Conservation (phyloP, 2,888 invertebrate genomes). For the Dryobotodes eremita region DNA sequence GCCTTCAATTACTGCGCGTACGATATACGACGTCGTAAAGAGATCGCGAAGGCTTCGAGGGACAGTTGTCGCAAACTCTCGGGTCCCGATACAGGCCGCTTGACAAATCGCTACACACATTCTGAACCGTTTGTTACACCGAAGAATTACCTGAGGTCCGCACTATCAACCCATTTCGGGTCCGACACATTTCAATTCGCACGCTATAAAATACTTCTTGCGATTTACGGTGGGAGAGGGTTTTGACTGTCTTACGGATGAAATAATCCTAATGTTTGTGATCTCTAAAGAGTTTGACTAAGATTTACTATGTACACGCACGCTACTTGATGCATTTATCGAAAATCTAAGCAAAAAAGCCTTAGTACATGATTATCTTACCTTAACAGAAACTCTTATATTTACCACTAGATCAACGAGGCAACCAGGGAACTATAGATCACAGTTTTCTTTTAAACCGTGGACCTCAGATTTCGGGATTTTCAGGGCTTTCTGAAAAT, state of each 20-base stretch:
- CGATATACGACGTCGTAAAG: slow-evolving; percentile 77
- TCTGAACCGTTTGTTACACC: slow-evolving; percentile 62
- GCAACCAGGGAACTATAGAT: slow-evolving; percentile 5
- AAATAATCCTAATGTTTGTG: slow-evolving; percentile 18
- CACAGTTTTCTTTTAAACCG: background rate
- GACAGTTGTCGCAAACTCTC: slow-evolving; percentile 57
- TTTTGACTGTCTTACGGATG: slow-evolving; percentile 20
- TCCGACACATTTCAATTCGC: slow-evolving; percentile 60
- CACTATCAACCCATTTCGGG: slow-evolving; percentile 60
- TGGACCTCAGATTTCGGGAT: slow-evolving; percentile 2
- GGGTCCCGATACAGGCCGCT: slow-evolving; percentile 52
- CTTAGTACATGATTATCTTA: slow-evolving; percentile 26
- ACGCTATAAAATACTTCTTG: slow-evolving; percentile 59
- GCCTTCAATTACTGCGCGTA: slow-evolving; percentile 76
- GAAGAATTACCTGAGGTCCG: slow-evolving; percentile 60
- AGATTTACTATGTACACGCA: slow-evolving; percentile 5
- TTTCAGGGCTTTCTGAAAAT: slow-evolving; percentile 39
- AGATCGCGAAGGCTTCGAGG: slow-evolving; percentile 59
- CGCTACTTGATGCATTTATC: slow-evolving; percentile 3
- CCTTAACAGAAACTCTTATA: slow-evolving; percentile 25
- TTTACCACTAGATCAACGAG: slow-evolving; percentile 39
- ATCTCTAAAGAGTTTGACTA: slow-evolving; percentile 17
- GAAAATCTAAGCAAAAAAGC: slow-evolving; percentile 45
- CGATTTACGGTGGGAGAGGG: slow-evolving; percentile 37
- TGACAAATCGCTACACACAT: slow-evolving; percentile 68